A percentile compares a stretch with the other conserved stretches of the same genome.
Evolutionary conservation across 1,140 invertebrate genomes (phyloP).

Genomic region (Trachelipus rathkii): DNA sequence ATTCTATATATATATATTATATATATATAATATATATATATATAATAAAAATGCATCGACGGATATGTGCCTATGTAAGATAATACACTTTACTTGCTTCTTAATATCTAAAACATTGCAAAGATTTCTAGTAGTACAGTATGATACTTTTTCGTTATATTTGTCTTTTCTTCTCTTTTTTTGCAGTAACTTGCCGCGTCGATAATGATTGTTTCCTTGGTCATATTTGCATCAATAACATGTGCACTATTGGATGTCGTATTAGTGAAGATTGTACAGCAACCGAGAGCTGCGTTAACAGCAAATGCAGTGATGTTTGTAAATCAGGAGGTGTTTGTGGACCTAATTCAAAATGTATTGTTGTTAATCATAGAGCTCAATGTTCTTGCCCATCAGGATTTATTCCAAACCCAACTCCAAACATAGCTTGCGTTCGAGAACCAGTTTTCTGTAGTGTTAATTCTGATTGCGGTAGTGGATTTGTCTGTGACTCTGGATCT

Average conservation of each 20-base stretch:
- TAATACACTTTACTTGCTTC: conserved; percentile 1
- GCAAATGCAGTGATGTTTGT: conserved; percentile 80
- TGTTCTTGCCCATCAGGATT: conserved; percentile 72
- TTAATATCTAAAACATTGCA: background rate
- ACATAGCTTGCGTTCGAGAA: conserved; percentile 70
- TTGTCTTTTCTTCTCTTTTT: conserved; percentile 9
- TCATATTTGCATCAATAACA: conserved; percentile 78
- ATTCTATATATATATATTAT: too few relatives aligned
- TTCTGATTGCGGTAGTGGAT: conserved; percentile 65
- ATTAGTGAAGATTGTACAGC: conserved; percentile 79
- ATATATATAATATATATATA: too few relatives aligned
- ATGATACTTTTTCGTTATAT: background rate
- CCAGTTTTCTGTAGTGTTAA: conserved; percentile 67
- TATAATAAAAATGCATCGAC: conserved; percentile 68
- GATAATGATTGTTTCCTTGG: conserved; percentile 88
- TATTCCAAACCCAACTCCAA: conserved; percentile 72
- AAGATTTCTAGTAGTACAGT: background rate
- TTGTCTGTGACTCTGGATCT: conserved; percentile 62
- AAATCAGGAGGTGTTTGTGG: conserved; percentile 65
- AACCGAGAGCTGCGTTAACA: conserved; percentile 71
- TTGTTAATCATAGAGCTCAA: conserved; percentile 70
- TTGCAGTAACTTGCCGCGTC: conserved; percentile 74
- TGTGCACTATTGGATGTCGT: conserved; percentile 78
- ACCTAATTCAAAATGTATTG: conserved; percentile 65
- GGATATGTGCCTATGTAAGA: conserved; percentile 72